A percentile compares a stretch with the other conserved stretches of the same genome.
Evolutionary conservation across 2,797 vertebrate genomes (phyloP).

Genomic region (Xerus rutilus): DNA sequence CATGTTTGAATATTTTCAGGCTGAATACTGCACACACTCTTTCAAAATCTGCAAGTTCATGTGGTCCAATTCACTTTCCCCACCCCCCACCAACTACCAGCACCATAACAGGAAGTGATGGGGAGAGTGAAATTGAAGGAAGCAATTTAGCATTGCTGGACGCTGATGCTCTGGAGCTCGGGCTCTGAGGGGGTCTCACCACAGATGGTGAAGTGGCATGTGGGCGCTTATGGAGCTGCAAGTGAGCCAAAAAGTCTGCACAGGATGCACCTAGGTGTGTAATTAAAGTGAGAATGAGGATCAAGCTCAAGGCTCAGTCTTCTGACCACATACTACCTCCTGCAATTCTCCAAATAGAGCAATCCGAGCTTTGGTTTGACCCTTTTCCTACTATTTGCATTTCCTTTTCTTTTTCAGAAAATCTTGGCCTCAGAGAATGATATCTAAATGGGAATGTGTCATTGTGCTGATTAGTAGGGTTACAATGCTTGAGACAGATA

Average conservation of each 20-base stretch:
- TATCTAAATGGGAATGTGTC: slow-evolving; percentile 75
- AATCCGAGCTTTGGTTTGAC: slow-evolving; percentile 53
- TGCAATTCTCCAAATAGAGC: not conserved
- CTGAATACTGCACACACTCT: not conserved
- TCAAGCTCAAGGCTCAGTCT: not conserved
- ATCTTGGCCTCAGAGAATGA: slow-evolving; percentile 60
- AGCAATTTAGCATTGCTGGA: not conserved
- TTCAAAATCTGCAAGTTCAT: not conserved
- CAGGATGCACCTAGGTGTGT: not conserved
- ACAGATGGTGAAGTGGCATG: not conserved
- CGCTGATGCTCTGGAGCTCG: not conserved
- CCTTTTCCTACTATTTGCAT: slow-evolving; percentile 18
- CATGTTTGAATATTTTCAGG: not conserved
- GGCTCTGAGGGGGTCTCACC: not conserved
- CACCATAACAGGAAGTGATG: not conserved
- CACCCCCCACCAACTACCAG: too few species aligned
- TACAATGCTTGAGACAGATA: slow-evolving; percentile 65
- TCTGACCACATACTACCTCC: not conserved
- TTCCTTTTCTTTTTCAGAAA: slow-evolving; percentile 47
- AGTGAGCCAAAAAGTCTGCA: not conserved
- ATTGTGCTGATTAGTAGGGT: slow-evolving; percentile 29
- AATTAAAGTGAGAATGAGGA: not conserved
- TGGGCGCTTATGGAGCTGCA: not conserved
- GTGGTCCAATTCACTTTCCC: not conserved
- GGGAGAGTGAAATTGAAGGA: not conserved